phyloP scores from a whole-genome alignment of 64 coral and sea anemone species.

The Trachythela sp. region DNA sequence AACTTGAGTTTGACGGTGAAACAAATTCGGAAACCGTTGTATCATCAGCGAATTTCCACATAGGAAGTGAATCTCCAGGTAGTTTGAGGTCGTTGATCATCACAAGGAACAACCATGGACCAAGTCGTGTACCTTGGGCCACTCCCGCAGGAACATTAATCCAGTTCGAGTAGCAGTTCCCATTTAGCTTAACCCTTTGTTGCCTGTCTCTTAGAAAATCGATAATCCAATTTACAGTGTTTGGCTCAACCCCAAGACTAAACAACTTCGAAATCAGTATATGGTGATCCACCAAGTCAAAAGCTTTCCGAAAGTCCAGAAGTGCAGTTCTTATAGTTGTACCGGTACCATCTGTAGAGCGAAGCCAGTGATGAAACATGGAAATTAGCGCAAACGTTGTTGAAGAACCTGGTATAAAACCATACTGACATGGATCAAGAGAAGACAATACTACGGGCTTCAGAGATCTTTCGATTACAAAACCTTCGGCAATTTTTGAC shows the following conservation, averaged over 20 bases:
- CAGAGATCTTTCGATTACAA: conserved; percentile 36
- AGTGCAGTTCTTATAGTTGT: conserved; percentile 28
- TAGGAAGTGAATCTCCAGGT: conserved; percentile 18
- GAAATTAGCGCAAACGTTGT: conserved; percentile 53
- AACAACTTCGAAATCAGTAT: conserved; percentile 28
- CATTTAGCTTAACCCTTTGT: conserved; percentile 43
- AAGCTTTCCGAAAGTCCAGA: conserved; percentile 33
- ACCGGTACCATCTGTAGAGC: no score
- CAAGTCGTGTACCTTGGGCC: conserved; percentile 15
- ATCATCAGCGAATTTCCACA: conserved; percentile 51
- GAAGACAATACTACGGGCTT: no score
- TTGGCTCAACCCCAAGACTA: conserved; percentile 42
- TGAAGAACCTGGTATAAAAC: conserved; percentile 53
- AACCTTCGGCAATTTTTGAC: no score
- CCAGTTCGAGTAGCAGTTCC: conserved; percentile 15
- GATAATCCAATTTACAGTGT: conserved; percentile 36
- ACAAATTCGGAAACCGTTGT: conserved; percentile 47
- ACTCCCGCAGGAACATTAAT: conserved; percentile 36
- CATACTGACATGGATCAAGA: conserved; percentile 16
- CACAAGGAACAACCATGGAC: conserved; percentile 30
- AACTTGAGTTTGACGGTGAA: conserved; percentile 33
- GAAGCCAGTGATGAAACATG: conserved; percentile 30
- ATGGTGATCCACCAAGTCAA: conserved; percentile 13
- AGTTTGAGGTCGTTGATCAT: conserved; percentile 6
- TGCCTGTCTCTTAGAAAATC: conserved; percentile 41